Percentiles rank a stretch among this genome's conserved stretches.
phyloP scores from a whole-genome alignment of 2,113 vertebrate species.

The Sigmodon hispidus region DNA sequence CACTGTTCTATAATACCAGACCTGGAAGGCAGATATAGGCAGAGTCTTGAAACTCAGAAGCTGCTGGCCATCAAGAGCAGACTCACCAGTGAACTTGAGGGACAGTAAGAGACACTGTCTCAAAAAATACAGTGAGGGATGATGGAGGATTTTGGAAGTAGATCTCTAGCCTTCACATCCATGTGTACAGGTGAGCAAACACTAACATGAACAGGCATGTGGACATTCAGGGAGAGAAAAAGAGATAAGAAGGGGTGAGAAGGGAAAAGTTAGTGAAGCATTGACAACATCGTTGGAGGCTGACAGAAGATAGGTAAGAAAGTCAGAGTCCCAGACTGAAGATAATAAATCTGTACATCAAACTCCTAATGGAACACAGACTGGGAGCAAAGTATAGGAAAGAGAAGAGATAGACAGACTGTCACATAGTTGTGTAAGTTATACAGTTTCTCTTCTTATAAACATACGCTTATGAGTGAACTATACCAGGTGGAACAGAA shows the following conservation, averaged over 20 bases:
- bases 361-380: neutral
- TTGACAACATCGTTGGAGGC: neutral
- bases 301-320: neutral
- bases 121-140: neutral
- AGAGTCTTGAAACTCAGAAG: neutral
- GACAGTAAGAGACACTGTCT: neutral
- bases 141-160: neutral
- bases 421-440: neutral
- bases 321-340: neutral
- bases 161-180: neutral
- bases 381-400: neutral
- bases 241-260: neutral
- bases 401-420: neutral
- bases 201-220: fast-evolving
- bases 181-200: neutral
- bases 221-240: neutral
- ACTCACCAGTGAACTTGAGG: neutral
- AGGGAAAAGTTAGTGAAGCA: neutral
- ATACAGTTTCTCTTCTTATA: neutral
- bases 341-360: neutral
- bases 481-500: neutral
- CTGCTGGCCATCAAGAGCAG: too few relatives aligned
- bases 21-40: neutral
- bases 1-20: neutral
- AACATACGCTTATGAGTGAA: neutral